Evolutionary conservation across 2,797 vertebrate species (phyloP).

Genomic region (Scyliorhinus canicula): DNA sequence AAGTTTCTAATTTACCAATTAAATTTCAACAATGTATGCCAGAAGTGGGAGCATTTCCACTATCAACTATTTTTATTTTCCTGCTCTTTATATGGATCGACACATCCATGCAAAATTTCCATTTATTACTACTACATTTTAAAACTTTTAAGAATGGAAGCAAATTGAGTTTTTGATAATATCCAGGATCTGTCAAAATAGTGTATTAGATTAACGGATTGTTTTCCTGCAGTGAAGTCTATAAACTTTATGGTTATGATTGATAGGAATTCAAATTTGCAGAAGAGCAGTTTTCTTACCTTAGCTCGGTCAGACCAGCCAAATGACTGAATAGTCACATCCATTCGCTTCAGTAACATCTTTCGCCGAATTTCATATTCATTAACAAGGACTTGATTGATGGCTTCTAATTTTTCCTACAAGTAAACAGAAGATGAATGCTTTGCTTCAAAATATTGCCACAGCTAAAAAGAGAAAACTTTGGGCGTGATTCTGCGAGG

Average conservation of each 20-base stretch:
- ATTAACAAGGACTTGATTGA: slow-evolving; percentile 90
- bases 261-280: background rate
- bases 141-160: background rate
- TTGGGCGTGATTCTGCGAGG: no score
- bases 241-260: no score
- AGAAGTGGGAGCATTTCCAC: background rate
- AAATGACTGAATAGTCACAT: slow-evolving; percentile 95
- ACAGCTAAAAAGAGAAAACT: background rate
- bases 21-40: background rate
- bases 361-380: slow-evolving; percentile 94
- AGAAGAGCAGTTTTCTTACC: slow-evolving; percentile 54
- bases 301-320: slow-evolving; percentile 95
- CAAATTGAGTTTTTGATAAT: background rate
- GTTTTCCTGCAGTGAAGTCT: background rate
- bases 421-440: slow-evolving; percentile 36
- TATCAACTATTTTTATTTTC: background rate
- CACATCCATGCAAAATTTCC: background rate
- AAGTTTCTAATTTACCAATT: background rate
- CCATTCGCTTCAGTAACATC: slow-evolving; percentile 89
- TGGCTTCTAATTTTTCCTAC: slow-evolving; percentile 92
- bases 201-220: background rate
- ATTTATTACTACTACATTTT: background rate
- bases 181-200: background rate
- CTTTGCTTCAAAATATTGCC: background rate
- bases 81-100: background rate